Base-by-base conservation (phyloP, 1,140 invertebrate species). In the Oryzaephilus surinamensis region DNA sequence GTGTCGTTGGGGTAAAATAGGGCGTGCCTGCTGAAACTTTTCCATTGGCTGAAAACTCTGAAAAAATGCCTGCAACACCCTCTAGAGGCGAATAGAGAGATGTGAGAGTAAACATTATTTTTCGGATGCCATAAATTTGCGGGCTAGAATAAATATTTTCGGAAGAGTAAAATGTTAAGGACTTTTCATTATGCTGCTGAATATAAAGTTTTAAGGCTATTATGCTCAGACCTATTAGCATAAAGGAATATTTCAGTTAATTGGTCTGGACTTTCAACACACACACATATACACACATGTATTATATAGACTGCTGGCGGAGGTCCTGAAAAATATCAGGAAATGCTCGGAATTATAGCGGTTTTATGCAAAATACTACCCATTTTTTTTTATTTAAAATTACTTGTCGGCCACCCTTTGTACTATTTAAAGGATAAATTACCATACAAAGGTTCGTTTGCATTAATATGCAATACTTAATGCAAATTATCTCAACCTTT, bases 81-180 rank as follows among this genome's bases (percentile, higher is more conserved):
- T 50, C 51, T 51, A 46, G 47, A 43, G 38, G 46, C 39, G 45
- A 41, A 41, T 24, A 24, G 23, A 24, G 23, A 11, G 23, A 24
- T 24, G 47, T 50, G 50, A 50, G 52, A 41, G 51, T 57, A 57
- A 57, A 60, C 59, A 61, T 61, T 61, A 61, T 61, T 61, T 61
- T 61, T 51, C n/a, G 59, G 55, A 55, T 58, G 57, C 57, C 59
- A 59, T 60, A 61, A 61, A 61, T 61, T 61, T 60, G 56, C 54
- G 59, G 56, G 46, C 48, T 52, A 58, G 54, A 58, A 60, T 60
- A 61, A 61, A 61, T 61, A 61, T 61, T 61, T 61, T 62, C 52
- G 52, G 57, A 62, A 58, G 55, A 61, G 59, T 51, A 60, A 60
- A 61, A 61, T 59, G 60, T 57, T 60, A 60, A 62, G 60, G 60